Conservation (phyloP, 2,888 invertebrate species). For the Tetragonisca angustula region DNA sequence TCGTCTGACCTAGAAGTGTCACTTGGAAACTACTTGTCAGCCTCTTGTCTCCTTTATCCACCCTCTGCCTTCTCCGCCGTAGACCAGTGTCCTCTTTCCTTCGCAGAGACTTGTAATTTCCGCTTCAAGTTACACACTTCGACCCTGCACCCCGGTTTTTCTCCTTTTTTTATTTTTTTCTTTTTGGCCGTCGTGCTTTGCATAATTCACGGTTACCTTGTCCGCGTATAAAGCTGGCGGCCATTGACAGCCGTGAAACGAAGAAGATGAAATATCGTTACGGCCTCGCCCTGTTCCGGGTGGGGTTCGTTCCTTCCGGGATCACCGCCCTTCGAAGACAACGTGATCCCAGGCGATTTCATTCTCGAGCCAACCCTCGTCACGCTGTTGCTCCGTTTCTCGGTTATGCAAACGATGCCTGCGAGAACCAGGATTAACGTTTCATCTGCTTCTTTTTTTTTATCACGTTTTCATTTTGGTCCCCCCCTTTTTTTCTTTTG, state of each 20-base stretch:
- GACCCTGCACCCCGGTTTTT: background rate
- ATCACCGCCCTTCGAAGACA: conserved; percentile 17
- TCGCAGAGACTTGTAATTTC: conserved; percentile 48
- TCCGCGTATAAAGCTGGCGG: conserved; percentile 33
- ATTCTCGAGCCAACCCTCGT: background rate
- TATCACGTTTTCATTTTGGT: background rate
- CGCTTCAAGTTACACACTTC: conserved; percentile 34
- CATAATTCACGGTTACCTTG: conserved; percentile 51
- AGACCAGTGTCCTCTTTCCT: conserved; percentile 11
- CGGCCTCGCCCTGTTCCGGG: background rate
- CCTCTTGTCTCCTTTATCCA: conserved; percentile 16
- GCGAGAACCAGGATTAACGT: conserved; percentile 3
- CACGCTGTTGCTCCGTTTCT: conserved; percentile 6
- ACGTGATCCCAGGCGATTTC: conserved; percentile 19
- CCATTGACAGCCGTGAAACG: conserved; percentile 48
- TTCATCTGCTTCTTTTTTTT: background rate
- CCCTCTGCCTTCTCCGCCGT: background rate
- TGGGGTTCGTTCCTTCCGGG: conserved; percentile 11
- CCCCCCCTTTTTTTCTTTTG: rapidly evolving
- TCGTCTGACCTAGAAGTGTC: conserved; percentile 37
- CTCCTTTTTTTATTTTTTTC: background rate
- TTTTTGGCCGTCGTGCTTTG: conserved; percentile 27
- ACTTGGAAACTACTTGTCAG: conserved; percentile 29
- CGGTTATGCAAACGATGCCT: conserved; percentile 7
- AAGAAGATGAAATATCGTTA: conserved; percentile 53